phyloP scores from a whole-genome alignment of 2,888 invertebrate species.

The Melipona bicolor region DNA sequence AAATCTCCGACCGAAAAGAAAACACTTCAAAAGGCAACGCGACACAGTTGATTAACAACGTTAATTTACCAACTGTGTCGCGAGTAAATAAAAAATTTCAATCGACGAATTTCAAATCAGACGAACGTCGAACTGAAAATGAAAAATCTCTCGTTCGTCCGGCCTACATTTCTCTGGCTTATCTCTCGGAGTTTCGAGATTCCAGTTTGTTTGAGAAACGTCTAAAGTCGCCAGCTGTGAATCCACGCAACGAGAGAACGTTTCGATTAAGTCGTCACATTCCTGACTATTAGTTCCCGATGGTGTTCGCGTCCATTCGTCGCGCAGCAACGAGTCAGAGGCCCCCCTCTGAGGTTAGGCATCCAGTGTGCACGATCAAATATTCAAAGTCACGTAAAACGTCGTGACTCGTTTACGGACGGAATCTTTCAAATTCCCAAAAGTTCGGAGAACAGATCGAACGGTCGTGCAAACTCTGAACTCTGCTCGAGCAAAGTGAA shows the following conservation, averaged over 20 bases:
- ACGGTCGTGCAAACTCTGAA: no score
- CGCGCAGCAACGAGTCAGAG: not conserved
- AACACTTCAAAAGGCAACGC: no score
- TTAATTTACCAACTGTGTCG: no score
- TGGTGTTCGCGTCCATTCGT: slow-evolving; percentile 9
- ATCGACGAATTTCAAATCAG: rapidly evolving
- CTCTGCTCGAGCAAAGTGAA: not conserved
- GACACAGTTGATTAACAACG: no score
- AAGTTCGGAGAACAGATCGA: no score
- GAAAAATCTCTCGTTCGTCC: not conserved
- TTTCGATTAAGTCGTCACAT: slow-evolving; percentile 29
- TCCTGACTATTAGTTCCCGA: slow-evolving; percentile 11
- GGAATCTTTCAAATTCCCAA: no score
- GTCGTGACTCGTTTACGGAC: not conserved
- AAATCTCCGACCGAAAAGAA: no score
- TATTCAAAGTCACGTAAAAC: slow-evolving; percentile 23
- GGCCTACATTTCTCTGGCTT: not conserved
- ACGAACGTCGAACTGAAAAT: not conserved
- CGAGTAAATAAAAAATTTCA: not conserved
- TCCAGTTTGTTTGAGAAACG: slow-evolving; percentile 13
- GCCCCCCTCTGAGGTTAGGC: not conserved
- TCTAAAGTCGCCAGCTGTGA: not conserved
- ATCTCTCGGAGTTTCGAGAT: not conserved
- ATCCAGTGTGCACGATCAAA: slow-evolving; percentile 1
- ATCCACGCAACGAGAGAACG: slow-evolving; percentile 18